Evolutionary conservation across 2,888 invertebrate genomes (phyloP), one percentile per base, ranked within the genome.

Genomic region (Drosophila heteroneura): DNA sequence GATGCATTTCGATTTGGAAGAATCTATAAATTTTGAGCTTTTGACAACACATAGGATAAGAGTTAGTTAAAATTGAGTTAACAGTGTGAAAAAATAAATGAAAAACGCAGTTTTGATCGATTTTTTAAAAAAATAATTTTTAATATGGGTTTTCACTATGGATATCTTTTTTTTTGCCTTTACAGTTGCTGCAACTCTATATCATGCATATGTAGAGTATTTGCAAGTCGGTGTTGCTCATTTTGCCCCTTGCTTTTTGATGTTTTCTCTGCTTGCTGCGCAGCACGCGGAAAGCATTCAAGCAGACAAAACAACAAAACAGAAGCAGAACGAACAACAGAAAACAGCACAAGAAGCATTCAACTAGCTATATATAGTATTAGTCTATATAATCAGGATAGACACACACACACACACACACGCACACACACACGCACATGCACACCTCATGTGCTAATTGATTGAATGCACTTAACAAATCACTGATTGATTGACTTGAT

Each of bases 261-360:
- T 75, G 62, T 74, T 79, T 67, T 75, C 61, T 59, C 51, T 73
- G 70, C 62, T 53, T 74, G 81, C 73, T 77, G 81, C 79, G 70
- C 89, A 80, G 81, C 86, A 85, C 74, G 89, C 89, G 85, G 89
- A 88, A 88, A 72, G 30, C 75, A 79, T 64, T 73, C 68, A 54
- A 68, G 41, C 68, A 57, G 54, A 74, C 58, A 52, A 64, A 64
- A 67, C 57, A 64, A 56, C 28, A 22, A 26, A 47, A 26, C 47
- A 47, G 26, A 47, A 63, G 35, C 37, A 53, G 19, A 35, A n/a
- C 9, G 58, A n/a, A 52, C 33, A 61, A 52, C 41, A 60, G 28
- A 39, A 54, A 49, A 41, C 39, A 57, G 28, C 51, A n/a, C 39
- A 52, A 33, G 57, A 51, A 57, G 16, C 26, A n/a, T n/a, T 41